Evolutionary conservation across 1,140 invertebrate species (phyloP).

Genomic region (Pogonognathellus flavescens): DNA sequence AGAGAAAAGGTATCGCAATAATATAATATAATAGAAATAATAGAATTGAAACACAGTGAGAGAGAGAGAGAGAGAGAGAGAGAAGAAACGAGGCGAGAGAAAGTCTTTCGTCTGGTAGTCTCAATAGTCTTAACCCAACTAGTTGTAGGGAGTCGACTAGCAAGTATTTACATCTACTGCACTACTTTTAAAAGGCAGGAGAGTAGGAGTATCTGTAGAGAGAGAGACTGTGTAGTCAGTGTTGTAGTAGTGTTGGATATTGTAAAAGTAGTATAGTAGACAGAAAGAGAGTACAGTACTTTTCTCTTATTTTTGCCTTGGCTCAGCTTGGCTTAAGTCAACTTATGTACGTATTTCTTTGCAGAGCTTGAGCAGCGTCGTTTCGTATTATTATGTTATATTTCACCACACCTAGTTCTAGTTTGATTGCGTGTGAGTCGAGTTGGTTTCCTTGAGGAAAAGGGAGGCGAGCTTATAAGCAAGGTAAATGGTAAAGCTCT

Average conservation of each 20-base stretch:
- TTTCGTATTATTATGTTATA: constrained; percentile 50
- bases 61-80: neutral
- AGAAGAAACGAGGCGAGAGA: constrained; percentile 34
- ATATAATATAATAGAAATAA: constrained; percentile 50
- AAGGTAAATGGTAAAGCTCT: neutral
- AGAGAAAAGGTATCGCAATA: constrained; percentile 37
- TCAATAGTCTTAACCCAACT: constrained; percentile 8
- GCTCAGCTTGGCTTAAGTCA: constrained; percentile 28
- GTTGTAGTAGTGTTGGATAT: neutral
- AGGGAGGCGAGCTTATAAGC: neutral
- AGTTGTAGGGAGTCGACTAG: neutral
- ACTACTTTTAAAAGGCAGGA: no score
- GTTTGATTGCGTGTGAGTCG: constrained; percentile 38
- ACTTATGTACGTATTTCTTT: constrained; percentile 26
- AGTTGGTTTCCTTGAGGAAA: constrained; percentile 29
- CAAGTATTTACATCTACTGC: no score
- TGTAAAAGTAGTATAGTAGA: neutral
- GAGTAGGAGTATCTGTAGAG: no score
- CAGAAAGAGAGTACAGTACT: neutral
- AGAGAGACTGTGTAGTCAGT: neutral
- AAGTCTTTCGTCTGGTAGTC: constrained; percentile 13
- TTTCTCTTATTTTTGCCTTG: constrained; percentile 26
- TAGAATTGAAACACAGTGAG: constrained; percentile 46
- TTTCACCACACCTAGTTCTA: constrained; percentile 46
- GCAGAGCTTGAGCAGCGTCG: constrained; percentile 1